Evolutionary conservation across 1,140 invertebrate species (phyloP), one percentile per base, ranked within the genome.

Genomic region (Dryas iulia): DNA sequence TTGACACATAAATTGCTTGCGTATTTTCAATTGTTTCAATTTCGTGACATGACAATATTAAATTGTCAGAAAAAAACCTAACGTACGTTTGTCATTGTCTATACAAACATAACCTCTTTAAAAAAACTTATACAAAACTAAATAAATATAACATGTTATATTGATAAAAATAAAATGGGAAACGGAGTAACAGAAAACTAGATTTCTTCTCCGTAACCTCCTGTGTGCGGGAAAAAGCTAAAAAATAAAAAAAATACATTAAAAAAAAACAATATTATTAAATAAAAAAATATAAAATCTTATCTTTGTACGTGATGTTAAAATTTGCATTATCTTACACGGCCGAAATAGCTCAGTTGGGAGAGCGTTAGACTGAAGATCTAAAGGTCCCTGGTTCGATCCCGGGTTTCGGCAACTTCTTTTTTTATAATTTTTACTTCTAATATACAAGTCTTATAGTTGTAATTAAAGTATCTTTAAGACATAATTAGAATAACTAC

Each of bases 361-460:
- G 39, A 47, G 39, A 47, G 39, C 39, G 39, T 47, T 47, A 47
- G 35, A 47, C 35, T 47, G 35, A 47, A 47, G 35, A 47, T 47
- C 35, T 47, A 47, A 47, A 47, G 35, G 39, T 47, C 39, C 39
- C 39, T 47, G 39, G 39, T 47, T 47, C 39, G 39, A 47, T 47
- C 39, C 39, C 39, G 39, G 39, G 39, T 47, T 47, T 47, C 39
- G 39, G 39, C 39, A 47, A 21, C 8, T 14, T 14, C 5, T 18
- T 21, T 47, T 47, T 47, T 47, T 21, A n/a, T n/a, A n/a, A n/a
- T n/a, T n/a, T n/a, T n/a, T n/a, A n/a, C n/a, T n/a, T n/a, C n/a
- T n/a, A n/a, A n/a, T n/a, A n/a, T n/a, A n/a, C n/a, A n/a, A n/a
- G n/a, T n/a, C n/a, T n/a, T n/a, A n/a, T n/a, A n/a, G n/a, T n/a